Percentiles rank a stretch among this genome's conserved stretches.
Evolutionary conservation across 1,140 invertebrate species (phyloP).

Genomic region (Mamestra configurata): DNA sequence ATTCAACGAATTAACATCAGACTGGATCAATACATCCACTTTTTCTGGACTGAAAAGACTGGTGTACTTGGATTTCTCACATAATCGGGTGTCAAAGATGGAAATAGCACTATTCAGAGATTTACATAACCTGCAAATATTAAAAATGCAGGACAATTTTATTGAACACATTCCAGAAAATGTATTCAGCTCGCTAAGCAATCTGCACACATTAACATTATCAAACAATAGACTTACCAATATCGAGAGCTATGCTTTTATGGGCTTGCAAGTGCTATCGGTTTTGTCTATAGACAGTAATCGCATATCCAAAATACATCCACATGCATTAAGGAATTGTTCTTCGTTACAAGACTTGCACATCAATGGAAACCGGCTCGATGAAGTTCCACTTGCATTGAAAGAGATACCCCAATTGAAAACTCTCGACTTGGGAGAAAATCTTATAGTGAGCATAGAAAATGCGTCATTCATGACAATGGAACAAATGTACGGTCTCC

Average conservation of each 20-base stretch:
- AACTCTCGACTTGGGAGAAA: slow-evolving; percentile 96
- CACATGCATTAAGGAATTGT: slow-evolving; percentile 94
- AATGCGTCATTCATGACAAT: slow-evolving; percentile 94
- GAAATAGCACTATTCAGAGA: slow-evolving; percentile 94
- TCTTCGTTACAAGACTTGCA: slow-evolving; percentile 95
- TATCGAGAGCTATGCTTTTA: slow-evolving; percentile 93
- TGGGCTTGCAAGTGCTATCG: slow-evolving; percentile 93
- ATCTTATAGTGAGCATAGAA: slow-evolving; percentile 94
- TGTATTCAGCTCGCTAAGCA: slow-evolving; percentile 93
- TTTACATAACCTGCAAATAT: slow-evolving; percentile 93
- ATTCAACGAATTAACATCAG: slow-evolving; percentile 94
- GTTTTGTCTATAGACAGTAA: slow-evolving; percentile 96
- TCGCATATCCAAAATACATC: slow-evolving; percentile 92
- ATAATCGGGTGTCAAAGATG: slow-evolving; percentile 93
- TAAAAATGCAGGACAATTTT: slow-evolving; percentile 94
- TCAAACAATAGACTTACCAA: slow-evolving; percentile 95
- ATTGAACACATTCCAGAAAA: slow-evolving; percentile 94
- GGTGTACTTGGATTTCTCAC: slow-evolving; percentile 94
- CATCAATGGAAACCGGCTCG: slow-evolving; percentile 95
- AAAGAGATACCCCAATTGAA: slow-evolving; percentile 93
- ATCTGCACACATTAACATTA: slow-evolving; percentile 95
- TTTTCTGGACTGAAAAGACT: slow-evolving; percentile 94
- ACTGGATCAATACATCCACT: slow-evolving; percentile 96
- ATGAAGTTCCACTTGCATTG: slow-evolving; percentile 94
- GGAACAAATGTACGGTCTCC: slow-evolving; percentile 94